These are phyloP conservation scores for Ecliptopera silaceata DNA, from an alignment of 2,888 invertebrate genomes.

Conservation along the genomic window DNA sequence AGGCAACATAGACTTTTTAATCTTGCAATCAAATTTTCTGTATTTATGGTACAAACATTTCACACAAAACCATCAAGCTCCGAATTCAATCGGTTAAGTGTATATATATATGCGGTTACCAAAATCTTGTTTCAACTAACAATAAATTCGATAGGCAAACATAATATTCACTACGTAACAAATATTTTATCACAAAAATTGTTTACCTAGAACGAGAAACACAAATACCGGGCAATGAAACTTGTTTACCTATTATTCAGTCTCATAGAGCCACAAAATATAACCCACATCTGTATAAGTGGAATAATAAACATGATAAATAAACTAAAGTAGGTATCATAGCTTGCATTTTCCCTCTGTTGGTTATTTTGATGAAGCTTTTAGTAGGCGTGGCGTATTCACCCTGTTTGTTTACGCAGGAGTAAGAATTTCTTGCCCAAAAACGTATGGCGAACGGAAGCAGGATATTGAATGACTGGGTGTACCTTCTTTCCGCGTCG, in stretches of 20 bases:
- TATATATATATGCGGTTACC: no score
- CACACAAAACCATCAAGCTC: no score
- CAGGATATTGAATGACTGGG: constrained; percentile 32
- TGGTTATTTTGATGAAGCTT: constrained; percentile 34
- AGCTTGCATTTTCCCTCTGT: constrained; percentile 31
- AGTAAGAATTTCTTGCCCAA: constrained; percentile 23
- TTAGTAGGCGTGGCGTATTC: constrained; percentile 26
- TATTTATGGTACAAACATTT: no score
- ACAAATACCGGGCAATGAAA: constrained; percentile 31
- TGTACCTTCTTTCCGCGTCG: constrained; percentile 14
- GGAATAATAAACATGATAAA: constrained; percentile 39
- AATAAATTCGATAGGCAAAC: no score
- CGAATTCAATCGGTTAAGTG: no score
- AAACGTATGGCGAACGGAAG: constrained; percentile 26
- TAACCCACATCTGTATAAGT: constrained; percentile 29
- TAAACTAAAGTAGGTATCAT: constrained; percentile 28
- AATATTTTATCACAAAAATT: constrained; percentile 10
- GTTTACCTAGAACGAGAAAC: constrained; percentile 19
- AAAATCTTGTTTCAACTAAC: no score
- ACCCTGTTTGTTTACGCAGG: constrained; percentile 23
- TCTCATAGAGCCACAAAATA: constrained; percentile 30
- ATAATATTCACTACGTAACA: neutral
- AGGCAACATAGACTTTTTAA: neutral
- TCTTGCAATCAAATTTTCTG: no score
- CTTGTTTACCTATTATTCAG: constrained; percentile 35